Conservation (phyloP, 2,888 invertebrate genomes). For the Liopterus haemorrhoidalis region DNA sequence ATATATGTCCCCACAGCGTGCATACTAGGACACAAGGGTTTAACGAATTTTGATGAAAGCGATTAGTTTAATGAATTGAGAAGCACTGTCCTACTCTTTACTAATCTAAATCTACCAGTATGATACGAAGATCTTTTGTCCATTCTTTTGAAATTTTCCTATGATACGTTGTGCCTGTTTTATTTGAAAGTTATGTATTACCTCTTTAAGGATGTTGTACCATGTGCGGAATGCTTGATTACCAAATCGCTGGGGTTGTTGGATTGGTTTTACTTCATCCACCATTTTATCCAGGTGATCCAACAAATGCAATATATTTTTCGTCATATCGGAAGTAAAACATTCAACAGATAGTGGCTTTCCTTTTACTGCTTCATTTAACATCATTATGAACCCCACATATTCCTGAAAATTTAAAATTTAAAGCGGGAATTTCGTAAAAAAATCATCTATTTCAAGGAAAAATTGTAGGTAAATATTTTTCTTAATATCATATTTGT, state of each 20-base stretch:
- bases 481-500: no score
- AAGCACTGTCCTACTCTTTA: neutral
- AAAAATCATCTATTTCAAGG: no score
- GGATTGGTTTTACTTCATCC: slow-evolving; percentile 77
- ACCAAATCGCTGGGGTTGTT: slow-evolving; percentile 95
- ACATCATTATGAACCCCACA: slow-evolving; percentile 77
- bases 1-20: no score
- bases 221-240: slow-evolving; percentile 87
- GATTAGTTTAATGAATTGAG: no score
- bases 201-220: slow-evolving; percentile 58
- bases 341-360: slow-evolving; percentile 64
- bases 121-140: neutral
- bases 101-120: neutral
- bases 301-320: slow-evolving; percentile 60
- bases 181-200: slow-evolving; percentile 29
- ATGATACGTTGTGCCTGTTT: neutral
- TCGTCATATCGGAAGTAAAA: slow-evolving; percentile 54
- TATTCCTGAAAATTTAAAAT: slow-evolving; percentile 66
- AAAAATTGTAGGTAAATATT: no score
- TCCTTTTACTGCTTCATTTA: slow-evolving; percentile 80
- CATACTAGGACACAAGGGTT: no score
- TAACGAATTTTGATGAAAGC: no score
- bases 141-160: neutral
- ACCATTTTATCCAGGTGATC: slow-evolving; percentile 66
- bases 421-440: no score